Percentiles rank a stretch among this genome's conserved stretches.
Evolutionary conservation across 2,888 invertebrate species (phyloP).

Genomic region (Synergus laeviventris): DNA sequence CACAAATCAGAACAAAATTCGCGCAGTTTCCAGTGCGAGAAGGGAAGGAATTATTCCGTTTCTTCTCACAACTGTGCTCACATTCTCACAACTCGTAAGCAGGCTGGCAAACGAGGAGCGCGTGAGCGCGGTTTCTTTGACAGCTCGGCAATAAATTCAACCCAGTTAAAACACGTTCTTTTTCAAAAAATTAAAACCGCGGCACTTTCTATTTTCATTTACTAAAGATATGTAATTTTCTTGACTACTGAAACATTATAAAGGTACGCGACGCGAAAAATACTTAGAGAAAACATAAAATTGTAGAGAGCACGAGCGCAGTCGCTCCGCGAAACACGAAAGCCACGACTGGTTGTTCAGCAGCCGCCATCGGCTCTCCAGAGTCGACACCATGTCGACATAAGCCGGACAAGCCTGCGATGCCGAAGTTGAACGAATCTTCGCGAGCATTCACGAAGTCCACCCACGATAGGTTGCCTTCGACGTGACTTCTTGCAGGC

Average conservation of each 20-base stretch:
- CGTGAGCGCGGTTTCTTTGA: conserved; percentile 41
- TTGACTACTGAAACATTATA: background rate
- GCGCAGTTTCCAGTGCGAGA: background rate
- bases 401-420: conserved; percentile 55
- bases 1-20: conserved; percentile 12
- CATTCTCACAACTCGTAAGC: background rate
- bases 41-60: background rate
- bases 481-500: conserved; percentile 40
- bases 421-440: conserved; percentile 35
- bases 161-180: background rate
- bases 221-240: background rate
- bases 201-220: background rate
- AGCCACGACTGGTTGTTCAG: conserved; percentile 71
- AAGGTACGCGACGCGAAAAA: background rate
- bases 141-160: conserved; percentile 41
- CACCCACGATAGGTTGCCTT: conserved; percentile 58
- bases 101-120: conserved; percentile 4
- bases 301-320: conserved; percentile 55
- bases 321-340: conserved; percentile 65
- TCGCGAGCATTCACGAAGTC: conserved; percentile 55
- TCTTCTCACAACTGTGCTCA: background rate
- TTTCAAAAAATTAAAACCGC: background rate
- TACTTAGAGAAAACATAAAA: conserved; percentile 46
- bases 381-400: conserved; percentile 60
- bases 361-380: conserved; percentile 70